Evolutionary conservation across 2,797 vertebrate genomes (phyloP).

Genomic region (Urophycis tenuis): DNA sequence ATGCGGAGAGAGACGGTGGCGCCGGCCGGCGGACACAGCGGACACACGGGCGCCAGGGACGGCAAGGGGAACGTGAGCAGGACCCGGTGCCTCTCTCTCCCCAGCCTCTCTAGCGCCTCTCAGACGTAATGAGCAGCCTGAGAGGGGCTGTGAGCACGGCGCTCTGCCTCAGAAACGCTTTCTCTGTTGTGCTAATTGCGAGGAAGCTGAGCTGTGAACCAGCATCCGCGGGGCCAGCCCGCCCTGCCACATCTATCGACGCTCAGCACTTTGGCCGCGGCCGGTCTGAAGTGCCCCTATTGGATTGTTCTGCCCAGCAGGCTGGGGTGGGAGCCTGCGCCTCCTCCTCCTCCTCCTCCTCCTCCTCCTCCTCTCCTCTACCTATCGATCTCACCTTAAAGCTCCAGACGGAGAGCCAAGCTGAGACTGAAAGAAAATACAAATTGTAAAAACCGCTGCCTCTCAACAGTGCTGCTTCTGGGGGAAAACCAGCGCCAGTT

Average conservation of each 20-base stretch:
- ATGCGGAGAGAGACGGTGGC: too few relatives aligned
- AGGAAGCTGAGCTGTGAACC: background rate
- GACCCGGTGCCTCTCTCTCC: background rate
- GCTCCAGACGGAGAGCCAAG: slow-evolving; percentile 43
- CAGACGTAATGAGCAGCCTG: background rate
- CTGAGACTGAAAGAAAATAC: slow-evolving; percentile 35
- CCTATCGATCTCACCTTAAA: slow-evolving; percentile 50
- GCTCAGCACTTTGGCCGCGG: slow-evolving; percentile 42
- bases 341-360: slow-evolving; percentile 15
- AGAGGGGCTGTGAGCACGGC: background rate
- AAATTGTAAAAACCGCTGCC: background rate
- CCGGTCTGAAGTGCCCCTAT: slow-evolving; percentile 40
- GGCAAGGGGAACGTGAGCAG: background rate
- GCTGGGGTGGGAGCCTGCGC: slow-evolving; percentile 50
- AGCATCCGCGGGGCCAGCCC: background rate
- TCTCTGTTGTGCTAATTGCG: slow-evolving; percentile 1
- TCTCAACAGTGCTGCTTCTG: background rate
- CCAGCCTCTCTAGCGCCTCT: background rate
- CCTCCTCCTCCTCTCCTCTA: slow-evolving; percentile 28
- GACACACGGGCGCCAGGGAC: background rate
- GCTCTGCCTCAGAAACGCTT: background rate
- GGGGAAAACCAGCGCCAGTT: background rate
- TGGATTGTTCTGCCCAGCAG: slow-evolving; percentile 63
- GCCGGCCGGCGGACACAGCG: too few relatives aligned
- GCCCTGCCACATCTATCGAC: slow-evolving; percentile 39